Percentiles rank a stretch among this genome's conserved stretches.
phyloP scores from a whole-genome alignment of 2,797 vertebrate genomes.

The Zenarchopterus dispar region DNA sequence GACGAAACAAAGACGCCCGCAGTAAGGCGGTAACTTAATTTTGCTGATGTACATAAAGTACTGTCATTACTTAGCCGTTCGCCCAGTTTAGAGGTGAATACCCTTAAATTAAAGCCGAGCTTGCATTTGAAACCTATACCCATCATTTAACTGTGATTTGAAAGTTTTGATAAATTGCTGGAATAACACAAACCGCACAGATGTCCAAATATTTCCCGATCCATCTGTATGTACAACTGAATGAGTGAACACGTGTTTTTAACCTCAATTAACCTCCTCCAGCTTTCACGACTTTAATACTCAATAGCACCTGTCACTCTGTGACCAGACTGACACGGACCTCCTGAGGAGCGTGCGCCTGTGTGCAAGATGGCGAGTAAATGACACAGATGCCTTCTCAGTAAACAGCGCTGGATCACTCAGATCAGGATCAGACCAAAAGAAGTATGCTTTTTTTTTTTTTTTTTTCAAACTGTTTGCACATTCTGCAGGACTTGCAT shows the following conservation, averaged over 20 bases:
- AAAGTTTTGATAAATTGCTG: not conserved
- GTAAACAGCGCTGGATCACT: slow-evolving; percentile 39
- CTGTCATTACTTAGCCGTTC: too few relatives aligned
- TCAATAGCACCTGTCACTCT: slow-evolving; percentile 73
- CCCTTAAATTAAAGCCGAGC: not conserved
- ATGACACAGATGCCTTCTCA: slow-evolving; percentile 52
- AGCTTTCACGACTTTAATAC: slow-evolving; percentile 46
- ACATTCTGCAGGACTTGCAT: not conserved
- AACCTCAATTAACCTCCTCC: slow-evolving; percentile 72
- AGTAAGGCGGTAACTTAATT: too few relatives aligned
- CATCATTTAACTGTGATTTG: not conserved
- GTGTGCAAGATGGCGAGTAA: slow-evolving; percentile 31
- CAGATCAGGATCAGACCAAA: slow-evolving; percentile 24
- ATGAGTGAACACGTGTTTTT: slow-evolving; percentile 20
- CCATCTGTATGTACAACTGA: too few relatives aligned
- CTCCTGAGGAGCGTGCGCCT: slow-evolving; percentile 59
- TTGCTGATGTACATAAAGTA: too few relatives aligned
- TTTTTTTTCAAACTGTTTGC: not conserved
- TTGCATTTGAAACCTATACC: not conserved
- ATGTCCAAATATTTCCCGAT: too few relatives aligned
- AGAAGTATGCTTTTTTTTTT: slow-evolving; percentile 25
- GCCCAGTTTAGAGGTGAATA: not conserved
- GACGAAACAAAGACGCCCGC: too few relatives aligned
- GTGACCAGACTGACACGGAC: slow-evolving; percentile 34
- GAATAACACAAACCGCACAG: not conserved